A percentile compares a stretch with the other conserved stretches of the same genome.
Evolutionary conservation across 2,797 vertebrate species (phyloP).

Genomic region (Amazona ochrocephala): DNA sequence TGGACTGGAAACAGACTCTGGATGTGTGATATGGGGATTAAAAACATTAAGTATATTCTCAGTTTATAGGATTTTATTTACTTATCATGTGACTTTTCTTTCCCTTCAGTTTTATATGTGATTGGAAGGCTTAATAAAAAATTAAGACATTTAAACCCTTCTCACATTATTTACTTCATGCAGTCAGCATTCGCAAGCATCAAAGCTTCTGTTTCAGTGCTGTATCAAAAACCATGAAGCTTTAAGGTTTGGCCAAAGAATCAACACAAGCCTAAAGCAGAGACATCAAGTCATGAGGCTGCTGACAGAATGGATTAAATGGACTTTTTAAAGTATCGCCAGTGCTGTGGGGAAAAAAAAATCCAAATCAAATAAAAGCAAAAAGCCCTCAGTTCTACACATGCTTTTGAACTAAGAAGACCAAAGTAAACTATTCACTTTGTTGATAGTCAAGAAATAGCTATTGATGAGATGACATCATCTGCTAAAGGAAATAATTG

Average conservation of each 20-base stretch:
- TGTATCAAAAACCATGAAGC: slow-evolving; percentile 47
- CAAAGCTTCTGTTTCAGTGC: slow-evolving; percentile 51
- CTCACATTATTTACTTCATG: slow-evolving; percentile 33
- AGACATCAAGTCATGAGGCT: slow-evolving; percentile 3
- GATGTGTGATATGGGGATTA: background rate
- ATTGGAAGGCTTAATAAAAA: slow-evolving; percentile 44
- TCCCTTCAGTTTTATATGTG: slow-evolving; percentile 28
- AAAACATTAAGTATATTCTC: background rate
- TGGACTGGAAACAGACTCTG: background rate
- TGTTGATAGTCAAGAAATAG: background rate
- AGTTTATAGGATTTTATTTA: slow-evolving; percentile 17
- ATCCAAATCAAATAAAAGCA: background rate
- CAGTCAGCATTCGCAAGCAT: slow-evolving; percentile 39
- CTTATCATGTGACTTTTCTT: slow-evolving; percentile 38
- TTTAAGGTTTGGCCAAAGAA: slow-evolving; percentile 29
- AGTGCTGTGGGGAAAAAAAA: background rate
- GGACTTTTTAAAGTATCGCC: slow-evolving; percentile 25
- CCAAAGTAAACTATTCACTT: background rate
- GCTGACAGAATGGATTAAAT: slow-evolving; percentile 52
- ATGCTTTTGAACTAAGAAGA: slow-evolving; percentile 13
- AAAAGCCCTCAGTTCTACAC: background rate
- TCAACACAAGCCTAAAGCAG: slow-evolving; percentile 38
- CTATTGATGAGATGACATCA: slow-evolving; percentile 7
- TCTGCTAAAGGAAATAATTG: slow-evolving; percentile 16
- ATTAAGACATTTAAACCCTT: background rate